These are phyloP conservation scores for Hedychridium roseum DNA, from an alignment of 2,888 invertebrate genomes.

Conservation along the genomic window DNA sequence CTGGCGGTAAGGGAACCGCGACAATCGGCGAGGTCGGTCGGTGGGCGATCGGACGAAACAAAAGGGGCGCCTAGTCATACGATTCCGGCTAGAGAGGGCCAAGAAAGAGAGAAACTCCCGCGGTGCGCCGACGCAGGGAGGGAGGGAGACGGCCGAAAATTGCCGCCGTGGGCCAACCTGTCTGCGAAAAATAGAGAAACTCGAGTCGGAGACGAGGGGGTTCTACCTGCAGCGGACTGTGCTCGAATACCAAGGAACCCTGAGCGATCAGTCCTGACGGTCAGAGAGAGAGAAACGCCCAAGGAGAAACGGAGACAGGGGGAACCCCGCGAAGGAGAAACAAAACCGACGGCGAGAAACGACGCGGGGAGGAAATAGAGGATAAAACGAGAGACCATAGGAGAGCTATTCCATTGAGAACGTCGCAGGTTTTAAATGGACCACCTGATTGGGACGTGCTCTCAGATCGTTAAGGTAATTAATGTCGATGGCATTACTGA, in stretches of 20 bases:
- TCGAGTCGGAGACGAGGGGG: conserved; percentile 1
- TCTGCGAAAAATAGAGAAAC: conserved; percentile 41
- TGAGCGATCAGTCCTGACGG: conserved; percentile 5
- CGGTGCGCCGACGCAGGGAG: conserved; percentile 1
- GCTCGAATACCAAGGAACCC: no score
- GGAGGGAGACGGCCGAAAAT: conserved; percentile 35
- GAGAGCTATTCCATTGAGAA: no score
- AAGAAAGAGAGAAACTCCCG: conserved; percentile 6
- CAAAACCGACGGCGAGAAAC: no score
- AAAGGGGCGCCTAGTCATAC: no score
- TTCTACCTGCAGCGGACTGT: no score
- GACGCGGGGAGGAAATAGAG: no score
- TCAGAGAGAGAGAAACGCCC: conserved; percentile 8
- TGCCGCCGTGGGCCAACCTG: conserved; percentile 37
- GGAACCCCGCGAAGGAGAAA: conserved; percentile 8
- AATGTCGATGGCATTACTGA: no score
- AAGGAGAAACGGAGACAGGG: conserved; percentile 7
- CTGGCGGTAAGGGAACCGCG: neutral
- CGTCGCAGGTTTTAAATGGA: no score
- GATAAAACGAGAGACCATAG: no score
- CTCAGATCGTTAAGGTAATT: no score
- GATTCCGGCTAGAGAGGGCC: neutral
- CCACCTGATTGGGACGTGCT: no score
- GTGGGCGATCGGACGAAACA: no score
- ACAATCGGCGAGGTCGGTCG: neutral